Evolutionary conservation across 2,888 invertebrate species (phyloP), one percentile per base, ranked within the genome.

Genomic region (Harpalus rufipes): DNA sequence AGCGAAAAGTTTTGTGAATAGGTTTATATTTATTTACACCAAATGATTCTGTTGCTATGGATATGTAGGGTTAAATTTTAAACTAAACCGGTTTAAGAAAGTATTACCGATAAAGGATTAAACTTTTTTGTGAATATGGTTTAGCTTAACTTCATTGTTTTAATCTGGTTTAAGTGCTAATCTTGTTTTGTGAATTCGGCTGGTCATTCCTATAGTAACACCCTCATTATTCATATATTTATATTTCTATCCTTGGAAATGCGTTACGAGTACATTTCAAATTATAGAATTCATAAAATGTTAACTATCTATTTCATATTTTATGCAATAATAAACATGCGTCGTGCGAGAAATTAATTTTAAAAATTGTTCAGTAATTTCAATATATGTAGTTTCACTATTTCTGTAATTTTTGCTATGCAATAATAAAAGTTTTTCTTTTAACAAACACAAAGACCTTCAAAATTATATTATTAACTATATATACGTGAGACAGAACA

Each of bases 191-290:
- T n/a, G n/a, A n/a, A n/a, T n/a, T n/a, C n/a, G n/a, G n/a, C n/a
- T n/a, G n/a, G 32, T 68, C 68, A 68, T 68, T 68, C 25, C 5
- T 14, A 25, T 25, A 32, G 8, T 39, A 14, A 68, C 68, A 68
- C 68, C 68, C 68, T 68, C 10, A 39, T 14, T 68, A 32, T 68
- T 32, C 32, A 32, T 65, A 65, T 2, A 63, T 21, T 63, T 63
- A 18, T 61, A 12, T 56, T 56, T 12, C 5, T 68, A 68, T 68
- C 68, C 68, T 68, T 68, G 68, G 39, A 68, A 25, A 68, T 68
- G 12, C 68, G 10, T 51, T 12, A 51, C n/a, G n/a, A n/a, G n/a
- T n/a, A n/a, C 44, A 51, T 51, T 51, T 51, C 12, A 51, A 51
- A 12, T 12, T 51, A 51, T 14, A 14, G 7, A 14, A 59, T 59